Evolutionary conservation across 2,888 invertebrate genomes (phyloP).

Genomic region (Caenorhabditis sp.): DNA sequence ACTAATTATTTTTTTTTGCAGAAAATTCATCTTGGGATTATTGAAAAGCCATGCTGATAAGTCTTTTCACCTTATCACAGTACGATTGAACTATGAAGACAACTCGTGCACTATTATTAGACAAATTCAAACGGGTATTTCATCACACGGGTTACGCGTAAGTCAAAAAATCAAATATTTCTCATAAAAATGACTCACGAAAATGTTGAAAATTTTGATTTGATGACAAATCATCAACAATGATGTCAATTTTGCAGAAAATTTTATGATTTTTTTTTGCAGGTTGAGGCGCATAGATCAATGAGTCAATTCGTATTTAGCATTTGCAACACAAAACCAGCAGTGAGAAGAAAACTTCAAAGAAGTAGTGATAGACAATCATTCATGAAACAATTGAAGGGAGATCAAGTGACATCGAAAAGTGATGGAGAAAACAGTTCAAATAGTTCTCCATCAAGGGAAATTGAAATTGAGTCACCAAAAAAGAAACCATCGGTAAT

Average conservation of each 20-base stretch:
- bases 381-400: slow-evolving; percentile 35
- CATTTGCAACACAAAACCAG: slow-evolving; percentile 34
- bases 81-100: slow-evolving; percentile 21
- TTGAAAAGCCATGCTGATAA: slow-evolving; percentile 36
- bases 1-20: not conserved
- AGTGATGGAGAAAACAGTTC: not conserved
- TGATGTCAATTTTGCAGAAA: too few species aligned
- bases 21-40: slow-evolving; percentile 16
- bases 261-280: slow-evolving; percentile 4
- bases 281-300: slow-evolving; percentile 41
- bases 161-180: too few species aligned
- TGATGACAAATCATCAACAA: too few species aligned
- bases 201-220: not conserved
- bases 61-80: slow-evolving; percentile 36
- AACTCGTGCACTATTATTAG: slow-evolving; percentile 24
- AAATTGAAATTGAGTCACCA: slow-evolving; percentile 6
- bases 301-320: slow-evolving; percentile 44
- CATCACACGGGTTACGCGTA: slow-evolving; percentile 30
- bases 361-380: slow-evolving; percentile 27
- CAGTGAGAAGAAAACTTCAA: slow-evolving; percentile 15
- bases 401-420: not conserved
- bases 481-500: slow-evolving; percentile 3
- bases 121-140: slow-evolving; percentile 33
- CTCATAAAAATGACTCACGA: not conserved
- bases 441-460: not conserved